Evolutionary conservation across 2,113 vertebrate species (phyloP).

Genomic region (Gasterosteus aculeatus): DNA sequence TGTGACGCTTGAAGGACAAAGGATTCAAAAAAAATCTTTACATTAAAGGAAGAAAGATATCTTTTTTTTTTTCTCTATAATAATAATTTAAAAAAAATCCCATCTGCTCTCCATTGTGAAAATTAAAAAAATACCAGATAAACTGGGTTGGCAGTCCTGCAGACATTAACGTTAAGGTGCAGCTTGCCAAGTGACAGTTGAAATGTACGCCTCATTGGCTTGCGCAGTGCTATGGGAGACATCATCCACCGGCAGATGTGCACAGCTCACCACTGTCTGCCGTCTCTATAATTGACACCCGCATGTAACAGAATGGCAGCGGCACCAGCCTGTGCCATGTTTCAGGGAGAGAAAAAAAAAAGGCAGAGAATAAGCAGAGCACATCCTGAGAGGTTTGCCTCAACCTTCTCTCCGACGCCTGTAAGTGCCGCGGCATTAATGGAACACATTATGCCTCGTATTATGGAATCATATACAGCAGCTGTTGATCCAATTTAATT

Average conservation of each 20-base stretch:
- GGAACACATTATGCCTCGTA: conserved; percentile 80
- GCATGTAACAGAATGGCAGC: conserved; percentile 75
- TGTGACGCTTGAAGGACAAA: conserved; percentile 61
- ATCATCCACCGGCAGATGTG: conserved; percentile 74
- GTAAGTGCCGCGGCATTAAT: conserved; percentile 78
- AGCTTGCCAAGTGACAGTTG: conserved; percentile 62
- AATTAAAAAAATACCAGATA: conserved; percentile 1
- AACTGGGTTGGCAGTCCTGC: conserved; percentile 20
- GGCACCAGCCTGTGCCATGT: conserved; percentile 71
- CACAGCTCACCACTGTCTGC: conserved; percentile 72
- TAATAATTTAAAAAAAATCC: background rate
- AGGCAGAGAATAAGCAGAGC: conserved; percentile 76
- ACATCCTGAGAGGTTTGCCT: conserved; percentile 75
- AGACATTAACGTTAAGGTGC: conserved; percentile 54
- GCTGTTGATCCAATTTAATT: conserved; percentile 80
- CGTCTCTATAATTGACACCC: conserved; percentile 77
- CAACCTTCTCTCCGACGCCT: conserved; percentile 74
- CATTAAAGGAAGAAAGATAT: conserved; percentile 10
- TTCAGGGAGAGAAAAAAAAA: conserved; percentile 71
- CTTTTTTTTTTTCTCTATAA: no score
- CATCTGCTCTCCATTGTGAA: conserved; percentile 25
- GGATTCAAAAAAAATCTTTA: background rate
- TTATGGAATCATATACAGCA: conserved; percentile 82
- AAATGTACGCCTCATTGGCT: conserved; percentile 64
- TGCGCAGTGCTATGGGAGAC: conserved; percentile 59